These are phyloP conservation scores for Leptopilina syphax DNA, from an alignment of 2,888 invertebrate genomes.

Conservation along the genomic window DNA sequence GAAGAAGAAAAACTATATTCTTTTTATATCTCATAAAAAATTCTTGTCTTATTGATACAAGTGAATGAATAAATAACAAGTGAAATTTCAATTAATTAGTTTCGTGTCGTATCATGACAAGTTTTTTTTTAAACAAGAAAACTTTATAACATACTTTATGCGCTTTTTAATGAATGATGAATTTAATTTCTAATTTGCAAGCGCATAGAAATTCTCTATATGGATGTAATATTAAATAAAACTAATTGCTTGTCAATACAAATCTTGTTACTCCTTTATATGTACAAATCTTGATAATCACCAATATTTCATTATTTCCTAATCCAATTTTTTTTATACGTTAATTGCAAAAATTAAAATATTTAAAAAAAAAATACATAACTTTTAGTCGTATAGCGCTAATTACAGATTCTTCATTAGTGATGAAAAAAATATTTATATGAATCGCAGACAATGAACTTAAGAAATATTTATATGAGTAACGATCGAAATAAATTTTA, in stretches of 20 bases:
- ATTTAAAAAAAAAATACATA: not conserved
- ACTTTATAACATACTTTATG: no score
- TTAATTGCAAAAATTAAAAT: not conserved
- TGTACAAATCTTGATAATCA: not conserved
- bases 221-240: not conserved
- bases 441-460: not conserved
- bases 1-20: no score
- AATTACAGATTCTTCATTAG: slow-evolving; percentile 9
- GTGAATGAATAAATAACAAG: no score
- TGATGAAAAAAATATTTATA: not conserved
- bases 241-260: not conserved
- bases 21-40: no score
- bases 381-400: not conserved
- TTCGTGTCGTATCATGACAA: no score
- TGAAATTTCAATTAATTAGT: no score
- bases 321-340: not conserved
- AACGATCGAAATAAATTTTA: slow-evolving; percentile 10
- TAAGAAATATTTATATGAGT: not conserved
- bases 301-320: slow-evolving; percentile 10
- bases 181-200: no score
- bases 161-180: no score
- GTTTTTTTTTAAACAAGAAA: no score
- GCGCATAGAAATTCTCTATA: no score
- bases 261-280: not conserved
- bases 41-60: no score